A percentile compares a stretch with the other conserved stretches of the same genome.
These are phyloP conservation scores for Philereme transversata DNA, from an alignment of 2,888 invertebrate genomes.

Conservation along the genomic window DNA sequence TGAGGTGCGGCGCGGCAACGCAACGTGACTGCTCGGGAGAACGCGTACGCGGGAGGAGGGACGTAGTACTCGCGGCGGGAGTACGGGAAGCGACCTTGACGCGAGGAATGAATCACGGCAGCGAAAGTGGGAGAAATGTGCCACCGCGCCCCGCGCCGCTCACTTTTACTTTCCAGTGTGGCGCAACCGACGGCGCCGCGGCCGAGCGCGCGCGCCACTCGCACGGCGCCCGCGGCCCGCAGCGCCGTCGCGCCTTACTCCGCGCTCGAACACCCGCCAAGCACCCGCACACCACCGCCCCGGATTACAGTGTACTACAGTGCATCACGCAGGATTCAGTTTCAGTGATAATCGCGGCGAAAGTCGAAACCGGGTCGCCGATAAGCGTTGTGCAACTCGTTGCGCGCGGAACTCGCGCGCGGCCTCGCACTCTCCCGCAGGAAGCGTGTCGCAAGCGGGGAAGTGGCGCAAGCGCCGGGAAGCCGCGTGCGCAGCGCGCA, in stretches of 20 bases:
- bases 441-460: slow-evolving; percentile 80
- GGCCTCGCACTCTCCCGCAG: slow-evolving; percentile 81
- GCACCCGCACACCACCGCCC: slow-evolving; percentile 53
- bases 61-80: slow-evolving; percentile 53
- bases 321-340: slow-evolving; percentile 76
- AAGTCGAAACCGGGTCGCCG: slow-evolving; percentile 76
- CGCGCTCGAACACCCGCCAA: slow-evolving; percentile 53
- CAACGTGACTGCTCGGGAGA: slow-evolving; percentile 38
- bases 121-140: slow-evolving; percentile 84
- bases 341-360: slow-evolving; percentile 70
- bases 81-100: slow-evolving; percentile 79
- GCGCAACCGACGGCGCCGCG: slow-evolving; percentile 79
- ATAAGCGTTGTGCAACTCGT: slow-evolving; percentile 75
- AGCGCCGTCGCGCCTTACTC: slow-evolving; percentile 77
- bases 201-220: slow-evolving; percentile 76
- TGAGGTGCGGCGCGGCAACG: slow-evolving; percentile 20
- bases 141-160: slow-evolving; percentile 76
- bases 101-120: slow-evolving; percentile 74
- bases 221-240: slow-evolving; percentile 83
- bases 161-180: slow-evolving; percentile 83
- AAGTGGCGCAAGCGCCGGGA: slow-evolving; percentile 81
- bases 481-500: slow-evolving; percentile 66
- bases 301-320: slow-evolving; percentile 81
- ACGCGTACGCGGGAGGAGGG: slow-evolving; percentile 36
- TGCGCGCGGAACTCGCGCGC: slow-evolving; percentile 74